These are phyloP conservation scores for Nylanderia fulva DNA, from an alignment of 1,140 invertebrate species.

Conservation along the genomic window DNA sequence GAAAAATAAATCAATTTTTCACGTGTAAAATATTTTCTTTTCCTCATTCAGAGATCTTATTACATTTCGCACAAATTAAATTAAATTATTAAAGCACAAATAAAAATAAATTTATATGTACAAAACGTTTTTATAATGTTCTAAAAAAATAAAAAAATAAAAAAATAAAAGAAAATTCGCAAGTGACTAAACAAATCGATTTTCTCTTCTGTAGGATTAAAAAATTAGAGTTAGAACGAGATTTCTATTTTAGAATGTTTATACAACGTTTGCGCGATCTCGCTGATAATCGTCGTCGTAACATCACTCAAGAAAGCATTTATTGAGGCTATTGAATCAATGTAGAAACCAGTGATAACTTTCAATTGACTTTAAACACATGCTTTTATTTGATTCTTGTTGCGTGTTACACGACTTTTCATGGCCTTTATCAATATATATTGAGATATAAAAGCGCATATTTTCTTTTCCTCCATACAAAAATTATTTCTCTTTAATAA, in stretches of 20 bases:
- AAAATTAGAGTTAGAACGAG: not conserved
- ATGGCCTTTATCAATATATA: slow-evolving; percentile 15
- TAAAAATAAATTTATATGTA: not conserved
- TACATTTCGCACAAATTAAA: not conserved
- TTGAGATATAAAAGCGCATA: not conserved
- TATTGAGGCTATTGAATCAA: slow-evolving; percentile 38
- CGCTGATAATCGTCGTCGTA: not conserved
- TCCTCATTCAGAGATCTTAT: not conserved
- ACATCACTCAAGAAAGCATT: not conserved
- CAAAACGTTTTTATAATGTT: no score
- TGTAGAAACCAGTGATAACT: slow-evolving; percentile 30
- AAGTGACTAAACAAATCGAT: not conserved
- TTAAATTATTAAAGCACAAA: not conserved
- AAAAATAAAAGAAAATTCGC: no score
- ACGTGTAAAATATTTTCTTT: not conserved
- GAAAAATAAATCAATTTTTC: not conserved
- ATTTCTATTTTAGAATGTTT: not conserved
- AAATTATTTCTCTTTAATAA: not conserved
- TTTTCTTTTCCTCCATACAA: not conserved
- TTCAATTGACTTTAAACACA: slow-evolving; percentile 41
- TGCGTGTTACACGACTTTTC: slow-evolving; percentile 22
- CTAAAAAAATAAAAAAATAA: not conserved
- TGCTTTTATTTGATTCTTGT: slow-evolving; percentile 17
- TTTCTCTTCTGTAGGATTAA: not conserved
- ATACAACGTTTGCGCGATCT: not conserved